Base-by-base conservation (phyloP, 2,888 invertebrate genomes). In the Tuta absoluta region DNA sequence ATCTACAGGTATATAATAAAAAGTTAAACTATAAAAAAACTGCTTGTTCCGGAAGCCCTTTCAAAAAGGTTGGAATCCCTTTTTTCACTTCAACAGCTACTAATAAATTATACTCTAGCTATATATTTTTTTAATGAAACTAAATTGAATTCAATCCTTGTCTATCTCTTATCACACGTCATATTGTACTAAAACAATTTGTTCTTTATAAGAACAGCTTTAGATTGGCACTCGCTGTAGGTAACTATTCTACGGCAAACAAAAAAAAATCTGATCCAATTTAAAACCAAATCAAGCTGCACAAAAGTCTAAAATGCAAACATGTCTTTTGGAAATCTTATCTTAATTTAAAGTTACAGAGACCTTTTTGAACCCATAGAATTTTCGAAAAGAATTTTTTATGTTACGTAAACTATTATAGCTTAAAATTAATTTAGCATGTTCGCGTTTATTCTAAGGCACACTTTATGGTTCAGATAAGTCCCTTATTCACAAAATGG, bases 141-240 rank as follows among this genome's bases (percentile, higher is more conserved):
- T 23, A 51, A 23, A 11, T 28, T 28, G 28, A 23, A 28, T 23
- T 28, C 2, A 23, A 28, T 23, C 28, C 28, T 28, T 56, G 2
- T 23, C 51, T 21, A 51, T 19, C n/a, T 17, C 10, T 21, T 53
- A 24, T n/a, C n/a, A 49, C 49, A 17, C 14, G 10, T 5, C n/a
- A n/a, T 28, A 24, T 28, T 56, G 56, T 56, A 56, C 56, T 56
- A 56, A 11, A 56, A 28, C 28, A 56, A 2, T 56, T 24, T 24
- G 56, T 56, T 56, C 56, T 56, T 56, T 56, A 33, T 56, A 56
- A 56, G 28, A 56, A 56, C 28, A 28, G 56, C n/a, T 56, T n/a
- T 24, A n/a, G 14, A n/a, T 56, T 56, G 56, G 56, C 56, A 56
- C 56, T 56, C 11, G n/a, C 14, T 11, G 28, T 1, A n/a, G 0